phyloP scores from a whole-genome alignment of 2,113 vertebrate genomes.

The Machaerirhynchus nigripectus region DNA sequence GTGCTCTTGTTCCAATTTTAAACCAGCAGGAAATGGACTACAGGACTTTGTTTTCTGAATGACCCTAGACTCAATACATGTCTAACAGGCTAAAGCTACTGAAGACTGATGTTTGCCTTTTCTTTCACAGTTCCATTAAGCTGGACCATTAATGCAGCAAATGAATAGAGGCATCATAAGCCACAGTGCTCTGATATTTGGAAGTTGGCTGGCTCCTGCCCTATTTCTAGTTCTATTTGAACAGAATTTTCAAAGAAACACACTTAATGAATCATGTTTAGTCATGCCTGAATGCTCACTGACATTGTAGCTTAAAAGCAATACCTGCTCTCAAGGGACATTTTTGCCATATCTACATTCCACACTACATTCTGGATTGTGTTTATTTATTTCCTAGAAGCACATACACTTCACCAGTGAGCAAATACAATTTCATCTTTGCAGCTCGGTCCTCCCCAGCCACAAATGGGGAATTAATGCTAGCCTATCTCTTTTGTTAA shows the following conservation, averaged over 20 bases:
- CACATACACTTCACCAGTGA: not conserved
- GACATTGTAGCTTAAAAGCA: not conserved
- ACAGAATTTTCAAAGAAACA: not conserved
- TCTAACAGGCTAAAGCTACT: not conserved
- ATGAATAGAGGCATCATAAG: not conserved
- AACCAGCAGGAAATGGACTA: not conserved
- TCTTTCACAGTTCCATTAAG: not conserved
- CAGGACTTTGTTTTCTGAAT: not conserved
- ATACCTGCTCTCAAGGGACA: not conserved
- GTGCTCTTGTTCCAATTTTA: not conserved
- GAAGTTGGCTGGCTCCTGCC: not conserved
- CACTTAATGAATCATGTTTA: conserved; percentile 4
- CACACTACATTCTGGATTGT: not conserved
- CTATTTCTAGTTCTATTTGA: not conserved
- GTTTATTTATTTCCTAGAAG: conserved; percentile 3
- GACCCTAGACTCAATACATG: not conserved
- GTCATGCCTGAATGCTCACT: not conserved
- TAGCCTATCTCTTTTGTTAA: not conserved
- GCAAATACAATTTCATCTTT: not conserved
- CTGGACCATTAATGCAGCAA: not conserved
- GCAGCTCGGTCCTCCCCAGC: not conserved
- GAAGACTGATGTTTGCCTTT: not conserved
- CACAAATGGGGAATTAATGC: not conserved
- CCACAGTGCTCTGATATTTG: not conserved
- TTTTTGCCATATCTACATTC: not conserved